Base-by-base conservation (phyloP, 2,888 invertebrate genomes). In the Acanthococcus lagerstroemiae region DNA sequence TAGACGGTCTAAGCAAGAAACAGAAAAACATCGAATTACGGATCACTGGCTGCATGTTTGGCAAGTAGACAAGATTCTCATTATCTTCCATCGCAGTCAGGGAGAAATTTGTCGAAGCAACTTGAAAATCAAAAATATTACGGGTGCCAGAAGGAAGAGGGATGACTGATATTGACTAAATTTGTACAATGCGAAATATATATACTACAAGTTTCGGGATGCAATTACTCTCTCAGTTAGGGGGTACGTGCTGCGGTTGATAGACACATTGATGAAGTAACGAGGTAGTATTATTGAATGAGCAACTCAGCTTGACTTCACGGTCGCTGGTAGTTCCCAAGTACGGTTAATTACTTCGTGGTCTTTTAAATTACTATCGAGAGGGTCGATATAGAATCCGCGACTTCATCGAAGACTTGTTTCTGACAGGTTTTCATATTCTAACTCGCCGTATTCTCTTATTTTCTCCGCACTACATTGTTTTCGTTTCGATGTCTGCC, bases 261-360 rank as follows among this genome's bases (percentile, higher is more conserved):
- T 66, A 50, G 56, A 57, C 50, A 44, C 45, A 56, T 66, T 66
- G 66, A 66, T 57, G 27, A 56, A 55, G 61, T 67, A 69, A 69
- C 55, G 69, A 67, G 67, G 67, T 52, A 45, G 52, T 55, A 61
- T 67, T 68, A 68, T 66, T 45, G 61, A 68, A 68, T 68, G 68
- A 67, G 65, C 65, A 25, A 27, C 68, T 56, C 68, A 67, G 67
- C 67, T 60, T 68, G 67, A 52, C 61, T 66, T 56, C 66, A 50
- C 55, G 52, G 15, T 57, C 55, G 54, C 61, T 48, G 67, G 37
- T 52, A 46, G 25, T 52, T 46, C 63, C 52, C 65, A 55, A 55
- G 55, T 55, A 66, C 27, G 55, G 46, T 66, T 66, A 66, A 66
- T 66, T 66, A 66, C 48, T 56, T 57, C 66, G 66, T 57, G 66